Percentiles rank a stretch among this genome's conserved stretches.
phyloP scores from a whole-genome alignment of 1,140 invertebrate species.

The Solenopsis fugax region DNA sequence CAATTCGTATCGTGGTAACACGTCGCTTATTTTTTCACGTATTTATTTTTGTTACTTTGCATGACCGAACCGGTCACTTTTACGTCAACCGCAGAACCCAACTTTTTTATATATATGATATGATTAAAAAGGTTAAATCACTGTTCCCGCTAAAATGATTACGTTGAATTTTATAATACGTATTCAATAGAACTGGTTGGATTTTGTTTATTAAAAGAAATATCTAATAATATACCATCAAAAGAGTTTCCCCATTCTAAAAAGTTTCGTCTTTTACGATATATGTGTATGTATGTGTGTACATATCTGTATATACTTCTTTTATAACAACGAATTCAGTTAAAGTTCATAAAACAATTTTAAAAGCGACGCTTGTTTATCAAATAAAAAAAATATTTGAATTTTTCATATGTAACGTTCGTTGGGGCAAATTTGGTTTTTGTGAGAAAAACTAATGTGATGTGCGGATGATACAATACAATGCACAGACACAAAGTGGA shows the following conservation, averaged over 20 bases:
- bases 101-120: conserved; percentile 24
- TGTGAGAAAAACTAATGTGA: not conserved
- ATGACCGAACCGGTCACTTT: not conserved
- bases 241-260: not conserved
- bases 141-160: not conserved
- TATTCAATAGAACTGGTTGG: not conserved
- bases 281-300: not conserved
- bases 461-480: not conserved
- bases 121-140: not conserved
- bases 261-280: conserved; percentile 22
- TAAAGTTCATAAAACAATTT: conserved; percentile 1
- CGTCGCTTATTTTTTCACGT: not conserved
- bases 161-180: not conserved
- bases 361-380: not conserved
- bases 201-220: conserved; percentile 7
- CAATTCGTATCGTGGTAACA: not conserved
- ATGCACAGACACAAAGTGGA: conserved; percentile 1
- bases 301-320: no score
- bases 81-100: not conserved
- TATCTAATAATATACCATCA: not conserved
- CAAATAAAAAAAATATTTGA: not conserved
- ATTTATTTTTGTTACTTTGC: conserved; percentile 15
- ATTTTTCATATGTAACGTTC: not conserved
- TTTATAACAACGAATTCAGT: not conserved
- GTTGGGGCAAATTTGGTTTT: not conserved